A percentile compares a stretch with the other conserved stretches of the same genome.
Evolutionary conservation across 2,113 vertebrate species (phyloP).

Genomic region (Nerophis lumbriciformis): DNA sequence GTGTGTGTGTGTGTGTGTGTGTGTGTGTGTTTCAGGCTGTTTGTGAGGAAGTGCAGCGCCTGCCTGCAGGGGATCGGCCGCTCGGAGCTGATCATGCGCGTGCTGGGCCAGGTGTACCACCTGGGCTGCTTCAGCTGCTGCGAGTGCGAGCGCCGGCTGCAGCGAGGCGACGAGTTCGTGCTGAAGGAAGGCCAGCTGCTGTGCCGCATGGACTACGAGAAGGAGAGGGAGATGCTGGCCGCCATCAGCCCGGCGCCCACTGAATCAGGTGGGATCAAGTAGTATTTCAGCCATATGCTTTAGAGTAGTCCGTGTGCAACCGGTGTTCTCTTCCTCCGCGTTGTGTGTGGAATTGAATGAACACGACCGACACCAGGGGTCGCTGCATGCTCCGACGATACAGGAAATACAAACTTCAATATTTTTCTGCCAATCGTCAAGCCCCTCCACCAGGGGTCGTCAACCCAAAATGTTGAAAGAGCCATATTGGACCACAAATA

Average conservation of each 20-base stretch:
- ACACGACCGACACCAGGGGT: no score
- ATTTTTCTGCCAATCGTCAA: no score
- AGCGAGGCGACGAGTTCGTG: conserved; percentile 86
- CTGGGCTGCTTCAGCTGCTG: conserved; percentile 87
- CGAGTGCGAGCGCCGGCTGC: conserved; percentile 84
- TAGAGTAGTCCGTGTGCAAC: no score
- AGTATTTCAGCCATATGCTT: no score
- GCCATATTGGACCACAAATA: no score
- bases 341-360: no score
- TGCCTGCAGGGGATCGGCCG: conserved; percentile 82
- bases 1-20: not conserved
- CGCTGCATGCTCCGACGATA: no score
- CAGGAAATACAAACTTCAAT: no score
- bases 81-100: conserved; percentile 85
- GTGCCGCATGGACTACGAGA: conserved; percentile 86
- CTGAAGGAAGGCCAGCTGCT: conserved; percentile 88
- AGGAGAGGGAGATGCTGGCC: conserved; percentile 86
- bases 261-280: conserved; percentile 72
- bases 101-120: conserved; percentile 85
- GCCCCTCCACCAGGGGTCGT: no score
- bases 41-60: conserved; percentile 85
- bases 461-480: no score
- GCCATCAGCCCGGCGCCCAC: conserved; percentile 82
- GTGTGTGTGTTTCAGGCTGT: conserved; percentile 68
- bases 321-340: no score